phyloP scores from a whole-genome alignment of 1,140 invertebrate genomes.

The Arion vulgaris region DNA sequence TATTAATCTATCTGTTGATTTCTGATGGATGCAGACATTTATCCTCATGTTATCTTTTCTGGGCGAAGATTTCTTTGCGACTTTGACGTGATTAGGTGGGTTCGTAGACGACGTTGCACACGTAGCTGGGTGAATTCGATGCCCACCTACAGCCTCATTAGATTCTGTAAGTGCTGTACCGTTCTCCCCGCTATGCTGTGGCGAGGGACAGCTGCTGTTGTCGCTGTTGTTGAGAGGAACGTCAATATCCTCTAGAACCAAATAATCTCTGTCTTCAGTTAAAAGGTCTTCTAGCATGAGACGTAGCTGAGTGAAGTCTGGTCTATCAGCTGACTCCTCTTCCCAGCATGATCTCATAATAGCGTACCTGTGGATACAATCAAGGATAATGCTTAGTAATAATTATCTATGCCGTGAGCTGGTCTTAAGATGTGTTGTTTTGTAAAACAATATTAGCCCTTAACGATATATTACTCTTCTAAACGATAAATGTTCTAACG shows the following conservation, averaged over 20 bases:
- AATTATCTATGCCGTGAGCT: too few relatives aligned
- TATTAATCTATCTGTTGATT: constrained; percentile 52
- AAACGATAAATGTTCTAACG: too few relatives aligned
- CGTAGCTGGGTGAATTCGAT: neutral
- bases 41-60: constrained; percentile 41
- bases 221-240: constrained; percentile 64
- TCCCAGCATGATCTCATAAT: constrained; percentile 87
- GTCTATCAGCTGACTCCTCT: constrained; percentile 81
- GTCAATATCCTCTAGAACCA: constrained; percentile 69
- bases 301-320: constrained; percentile 80
- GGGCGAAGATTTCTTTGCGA: constrained; percentile 24
- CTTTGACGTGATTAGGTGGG: neutral
- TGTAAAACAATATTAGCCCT: too few relatives aligned
- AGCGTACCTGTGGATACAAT: constrained; percentile 79
- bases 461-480: too few relatives aligned
- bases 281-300: constrained; percentile 79
- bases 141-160: neutral
- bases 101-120: neutral
- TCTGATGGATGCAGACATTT: constrained; percentile 56
- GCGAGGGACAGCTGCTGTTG: constrained; percentile 55
- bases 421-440: too few relatives aligned
- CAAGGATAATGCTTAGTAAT: too few relatives aligned
- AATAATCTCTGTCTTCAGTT: constrained; percentile 66
- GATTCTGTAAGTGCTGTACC: neutral
- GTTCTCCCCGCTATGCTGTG: constrained; percentile 15